Conservation (phyloP, 1,140 invertebrate genomes). For the Bombus picipes region DNA sequence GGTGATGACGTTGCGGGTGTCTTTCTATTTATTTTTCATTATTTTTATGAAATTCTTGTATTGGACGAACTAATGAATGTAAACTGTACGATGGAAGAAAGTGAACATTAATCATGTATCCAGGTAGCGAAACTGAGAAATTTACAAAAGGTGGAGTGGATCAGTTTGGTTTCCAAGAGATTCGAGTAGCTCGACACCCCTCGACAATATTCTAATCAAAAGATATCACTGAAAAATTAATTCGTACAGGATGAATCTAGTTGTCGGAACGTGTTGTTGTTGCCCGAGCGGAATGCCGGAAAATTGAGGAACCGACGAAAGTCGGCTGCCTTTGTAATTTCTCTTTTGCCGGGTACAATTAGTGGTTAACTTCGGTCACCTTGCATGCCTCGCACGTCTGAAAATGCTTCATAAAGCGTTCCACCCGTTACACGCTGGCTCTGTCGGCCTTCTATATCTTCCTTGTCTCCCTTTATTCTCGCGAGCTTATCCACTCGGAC, state of each 20-base stretch:
- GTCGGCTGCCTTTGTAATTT: slow-evolving; percentile 61
- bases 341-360: slow-evolving; percentile 72
- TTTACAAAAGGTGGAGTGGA: no score
- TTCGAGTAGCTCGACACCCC: no score
- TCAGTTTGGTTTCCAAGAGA: no score
- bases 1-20: no score
- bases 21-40: no score
- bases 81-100: no score
- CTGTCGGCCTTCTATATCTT: neutral
- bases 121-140: no score
- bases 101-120: no score
- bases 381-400: slow-evolving; percentile 70
- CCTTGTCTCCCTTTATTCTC: neutral
- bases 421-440: slow-evolving; percentile 4
- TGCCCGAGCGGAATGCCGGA: neutral
- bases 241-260: neutral
- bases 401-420: slow-evolving; percentile 76
- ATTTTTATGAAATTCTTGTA: no score
- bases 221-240: neutral
- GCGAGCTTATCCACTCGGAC: neutral
- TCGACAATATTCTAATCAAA: no score
- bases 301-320: slow-evolving; percentile 44
- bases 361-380: slow-evolving; percentile 66
- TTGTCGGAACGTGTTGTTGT: neutral
- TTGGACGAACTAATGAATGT: no score